Evolutionary conservation across 2,797 vertebrate genomes (phyloP).

Genomic region (Acanthis flammea): DNA sequence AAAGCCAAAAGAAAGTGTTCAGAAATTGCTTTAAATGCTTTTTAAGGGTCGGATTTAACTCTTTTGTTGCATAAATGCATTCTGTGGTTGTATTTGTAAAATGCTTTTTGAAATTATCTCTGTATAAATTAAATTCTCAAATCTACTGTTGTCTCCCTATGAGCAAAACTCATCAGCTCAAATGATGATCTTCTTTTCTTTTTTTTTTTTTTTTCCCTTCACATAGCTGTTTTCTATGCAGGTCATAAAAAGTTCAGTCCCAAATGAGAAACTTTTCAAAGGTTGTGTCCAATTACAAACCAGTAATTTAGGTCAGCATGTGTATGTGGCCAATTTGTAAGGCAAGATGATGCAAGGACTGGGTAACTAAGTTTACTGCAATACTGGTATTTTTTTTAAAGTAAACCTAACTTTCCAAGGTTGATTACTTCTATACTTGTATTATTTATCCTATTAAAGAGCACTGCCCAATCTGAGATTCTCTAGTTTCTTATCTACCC

Average conservation of each 20-base stretch:
- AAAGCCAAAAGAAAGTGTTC: neutral
- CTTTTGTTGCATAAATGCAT: neutral
- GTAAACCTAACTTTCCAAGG: neutral
- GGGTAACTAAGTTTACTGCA: neutral
- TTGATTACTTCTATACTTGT: neutral
- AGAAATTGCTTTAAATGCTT: neutral
- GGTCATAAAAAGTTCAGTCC: conserved; percentile 38
- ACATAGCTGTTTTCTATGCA: neutral
- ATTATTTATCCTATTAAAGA: neutral
- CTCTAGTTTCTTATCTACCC: neutral
- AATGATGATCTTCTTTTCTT: neutral
- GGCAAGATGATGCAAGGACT: conserved; percentile 4
- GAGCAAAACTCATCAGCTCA: neutral
- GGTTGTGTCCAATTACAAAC: conserved; percentile 14
- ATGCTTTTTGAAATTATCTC: neutral
- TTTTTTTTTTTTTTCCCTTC: neutral
- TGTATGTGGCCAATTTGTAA: conserved; percentile 16
- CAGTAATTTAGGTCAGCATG: conserved; percentile 44
- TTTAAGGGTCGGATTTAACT: neutral
- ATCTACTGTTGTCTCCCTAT: neutral
- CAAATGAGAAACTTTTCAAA: conserved; percentile 25
- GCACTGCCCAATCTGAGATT: neutral
- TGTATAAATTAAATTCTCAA: neutral
- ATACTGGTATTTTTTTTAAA: neutral
- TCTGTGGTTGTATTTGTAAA: neutral